phyloP scores from a whole-genome alignment of 1,140 invertebrate genomes.

The Coboldia fuscipes region DNA sequence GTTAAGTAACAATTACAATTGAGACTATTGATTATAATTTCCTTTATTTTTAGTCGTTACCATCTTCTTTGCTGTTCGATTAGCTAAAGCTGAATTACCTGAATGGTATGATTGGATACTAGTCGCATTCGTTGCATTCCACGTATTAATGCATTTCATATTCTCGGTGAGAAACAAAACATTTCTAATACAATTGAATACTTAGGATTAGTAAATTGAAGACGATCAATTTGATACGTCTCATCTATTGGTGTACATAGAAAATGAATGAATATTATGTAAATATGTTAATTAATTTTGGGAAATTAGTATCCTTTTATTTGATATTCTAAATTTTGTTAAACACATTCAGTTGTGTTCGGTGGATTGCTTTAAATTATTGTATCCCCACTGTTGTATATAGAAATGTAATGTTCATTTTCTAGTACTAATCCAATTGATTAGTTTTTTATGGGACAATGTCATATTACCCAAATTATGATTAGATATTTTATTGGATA shows the following conservation, averaged over 20 bases:
- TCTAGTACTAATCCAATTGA: neutral
- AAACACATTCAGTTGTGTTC: no score
- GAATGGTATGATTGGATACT: slow-evolving; percentile 72
- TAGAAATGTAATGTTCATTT: neutral
- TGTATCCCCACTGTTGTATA: no score
- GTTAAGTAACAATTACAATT: neutral
- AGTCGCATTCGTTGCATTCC: slow-evolving; percentile 70
- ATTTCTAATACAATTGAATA: neutral
- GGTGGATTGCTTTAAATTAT: no score
- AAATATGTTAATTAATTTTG: no score
- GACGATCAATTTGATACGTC: no score
- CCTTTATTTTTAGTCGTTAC: slow-evolving; percentile 52
- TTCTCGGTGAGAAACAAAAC: slow-evolving; percentile 52
- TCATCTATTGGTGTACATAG: no score
- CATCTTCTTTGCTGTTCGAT: slow-evolving; percentile 74
- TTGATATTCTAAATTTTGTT: no score
- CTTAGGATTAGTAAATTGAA: no score
- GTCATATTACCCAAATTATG: neutral
- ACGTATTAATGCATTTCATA: slow-evolving; percentile 72
- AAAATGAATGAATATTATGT: no score
- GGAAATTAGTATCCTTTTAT: no score
- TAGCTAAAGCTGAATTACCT: slow-evolving; percentile 67
- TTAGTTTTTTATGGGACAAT: neutral
- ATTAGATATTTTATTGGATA: slow-evolving; percentile 19
- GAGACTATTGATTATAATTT: slow-evolving; percentile 1